phyloP scores from a whole-genome alignment of 2,888 invertebrate genomes.

The Heteromyza rotundicornis region DNA sequence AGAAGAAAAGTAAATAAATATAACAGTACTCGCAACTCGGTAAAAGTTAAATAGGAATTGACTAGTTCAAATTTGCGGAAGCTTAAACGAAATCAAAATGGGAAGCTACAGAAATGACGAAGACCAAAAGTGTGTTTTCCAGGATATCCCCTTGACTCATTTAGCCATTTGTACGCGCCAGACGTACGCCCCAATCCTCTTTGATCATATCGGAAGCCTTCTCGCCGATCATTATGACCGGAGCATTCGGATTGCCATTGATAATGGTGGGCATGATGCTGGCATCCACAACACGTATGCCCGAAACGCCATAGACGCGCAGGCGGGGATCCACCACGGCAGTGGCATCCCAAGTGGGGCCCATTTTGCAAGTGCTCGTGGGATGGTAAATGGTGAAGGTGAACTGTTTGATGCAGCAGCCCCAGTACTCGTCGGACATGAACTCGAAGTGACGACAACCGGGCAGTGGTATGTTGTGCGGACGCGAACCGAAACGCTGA shows the following conservation, averaged over 20 bases:
- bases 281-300: slow-evolving; percentile 81
- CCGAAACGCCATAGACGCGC: slow-evolving; percentile 78
- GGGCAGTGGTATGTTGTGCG: slow-evolving; percentile 81
- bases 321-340: slow-evolving; percentile 83
- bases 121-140: too few species aligned
- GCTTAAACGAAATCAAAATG: background rate
- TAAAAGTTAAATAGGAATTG: slow-evolving; percentile 9
- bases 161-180: slow-evolving; percentile 9
- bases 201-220: slow-evolving; percentile 90
- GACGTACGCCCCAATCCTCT: slow-evolving; percentile 74
- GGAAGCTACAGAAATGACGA: too few species aligned
- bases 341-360: slow-evolving; percentile 74
- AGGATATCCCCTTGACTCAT: background rate
- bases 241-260: slow-evolving; percentile 90
- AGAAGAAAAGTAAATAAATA: background rate
- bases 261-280: slow-evolving; percentile 89
- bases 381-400: slow-evolving; percentile 87
- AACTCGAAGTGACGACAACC: slow-evolving; percentile 77
- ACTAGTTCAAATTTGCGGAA: slow-evolving; percentile 20
- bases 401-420: slow-evolving; percentile 81
- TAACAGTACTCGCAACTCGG: background rate
- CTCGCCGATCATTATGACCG: slow-evolving; percentile 89
- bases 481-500: slow-evolving; percentile 79
- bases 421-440: slow-evolving; percentile 86
- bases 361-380: slow-evolving; percentile 86